phyloP scores from a whole-genome alignment of 2,797 vertebrate genomes.

The Cryptoblepharus egeriae region DNA sequence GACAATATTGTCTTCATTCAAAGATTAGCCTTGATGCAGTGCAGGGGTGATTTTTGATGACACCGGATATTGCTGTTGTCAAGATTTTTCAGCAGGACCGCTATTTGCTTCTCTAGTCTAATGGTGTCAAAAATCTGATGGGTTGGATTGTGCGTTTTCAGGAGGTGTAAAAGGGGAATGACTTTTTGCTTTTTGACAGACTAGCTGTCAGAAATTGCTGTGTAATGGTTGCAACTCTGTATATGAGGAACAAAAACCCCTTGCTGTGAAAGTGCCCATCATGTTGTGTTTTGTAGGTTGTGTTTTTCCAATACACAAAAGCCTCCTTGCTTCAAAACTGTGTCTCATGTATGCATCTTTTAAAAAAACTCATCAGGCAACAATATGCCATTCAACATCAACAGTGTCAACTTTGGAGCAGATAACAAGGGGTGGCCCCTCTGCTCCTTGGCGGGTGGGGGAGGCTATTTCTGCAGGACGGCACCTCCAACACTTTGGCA shows the following conservation, averaged over 20 bases:
- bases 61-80: background rate
- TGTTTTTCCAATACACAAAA: no score
- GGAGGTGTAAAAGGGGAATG: no score
- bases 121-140: background rate
- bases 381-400: background rate
- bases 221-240: background rate
- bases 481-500: background rate
- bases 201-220: background rate
- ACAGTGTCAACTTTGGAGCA: background rate
- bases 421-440: background rate
- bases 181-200: background rate
- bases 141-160: no score
- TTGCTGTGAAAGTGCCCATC: background rate
- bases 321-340: no score
- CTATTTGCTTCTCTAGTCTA: background rate
- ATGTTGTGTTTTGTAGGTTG: background rate
- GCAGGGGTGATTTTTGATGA: background rate
- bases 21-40: background rate
- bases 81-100: background rate
- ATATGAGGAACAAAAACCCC: background rate
- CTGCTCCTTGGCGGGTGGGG: no score
- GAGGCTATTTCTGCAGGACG: background rate
- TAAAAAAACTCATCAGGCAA: background rate
- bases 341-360: no score
- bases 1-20: background rate